A percentile compares a stretch with the other conserved stretches of the same genome.
These are phyloP conservation scores for Lathamus discolor DNA, from an alignment of 2,113 vertebrate species.

Conservation along the genomic window DNA sequence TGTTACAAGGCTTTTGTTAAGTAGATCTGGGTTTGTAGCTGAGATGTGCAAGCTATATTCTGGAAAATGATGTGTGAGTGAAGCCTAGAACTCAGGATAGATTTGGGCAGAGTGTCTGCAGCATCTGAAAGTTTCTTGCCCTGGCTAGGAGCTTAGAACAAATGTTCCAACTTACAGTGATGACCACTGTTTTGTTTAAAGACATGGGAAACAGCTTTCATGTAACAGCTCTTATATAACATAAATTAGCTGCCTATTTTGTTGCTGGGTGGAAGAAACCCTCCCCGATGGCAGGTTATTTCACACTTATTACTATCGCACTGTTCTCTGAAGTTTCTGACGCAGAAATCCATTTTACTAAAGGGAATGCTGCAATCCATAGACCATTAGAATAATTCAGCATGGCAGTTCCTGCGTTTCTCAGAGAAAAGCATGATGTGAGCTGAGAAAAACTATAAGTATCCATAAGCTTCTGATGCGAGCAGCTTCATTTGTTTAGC, in stretches of 20 bases:
- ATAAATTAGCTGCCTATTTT: background rate
- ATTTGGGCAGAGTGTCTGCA: background rate
- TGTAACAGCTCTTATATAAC: background rate
- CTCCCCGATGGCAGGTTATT: background rate
- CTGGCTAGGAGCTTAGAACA: background rate
- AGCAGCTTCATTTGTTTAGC: background rate
- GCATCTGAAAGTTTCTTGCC: background rate
- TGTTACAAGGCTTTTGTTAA: background rate
- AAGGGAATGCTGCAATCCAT: background rate
- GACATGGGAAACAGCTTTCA: background rate
- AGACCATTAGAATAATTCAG: background rate
- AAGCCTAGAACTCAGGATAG: background rate
- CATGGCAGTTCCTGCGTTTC: background rate
- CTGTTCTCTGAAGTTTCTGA: background rate
- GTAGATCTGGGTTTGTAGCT: background rate
- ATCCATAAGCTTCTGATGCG: fast-evolving
- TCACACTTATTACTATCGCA: background rate
- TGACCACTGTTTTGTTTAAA: background rate
- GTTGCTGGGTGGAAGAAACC: background rate
- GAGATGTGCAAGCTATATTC: background rate
- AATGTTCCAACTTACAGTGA: background rate
- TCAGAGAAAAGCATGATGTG: background rate
- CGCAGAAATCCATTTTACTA: background rate
- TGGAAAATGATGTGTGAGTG: background rate
- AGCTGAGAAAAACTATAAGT: background rate